Evolutionary conservation across 2,797 vertebrate genomes (phyloP).

Genomic region (Sternarchorhynchus goeldii): DNA sequence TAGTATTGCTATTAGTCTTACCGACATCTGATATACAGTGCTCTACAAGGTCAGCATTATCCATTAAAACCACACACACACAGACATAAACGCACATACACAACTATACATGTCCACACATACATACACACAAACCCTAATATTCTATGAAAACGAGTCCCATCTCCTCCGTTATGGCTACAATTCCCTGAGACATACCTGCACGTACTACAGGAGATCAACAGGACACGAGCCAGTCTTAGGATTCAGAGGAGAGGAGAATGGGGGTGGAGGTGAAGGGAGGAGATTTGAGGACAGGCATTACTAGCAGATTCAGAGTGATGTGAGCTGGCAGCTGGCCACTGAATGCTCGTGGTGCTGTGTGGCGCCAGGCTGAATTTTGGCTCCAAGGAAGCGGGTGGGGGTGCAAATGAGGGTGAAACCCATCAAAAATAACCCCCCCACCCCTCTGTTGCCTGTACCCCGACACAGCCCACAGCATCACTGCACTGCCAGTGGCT

Average conservation of each 20-base stretch:
- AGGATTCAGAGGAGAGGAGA: conserved; percentile 1
- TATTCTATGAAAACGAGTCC: conserved; percentile 5
- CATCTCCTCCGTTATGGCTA: conserved; percentile 28
- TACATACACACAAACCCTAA: conserved; percentile 18
- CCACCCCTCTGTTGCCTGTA: neutral
- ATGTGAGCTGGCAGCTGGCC: conserved; percentile 53
- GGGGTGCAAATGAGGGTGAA: conserved; percentile 30
- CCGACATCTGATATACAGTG: conserved; percentile 4
- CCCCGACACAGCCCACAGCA: conserved; percentile 25
- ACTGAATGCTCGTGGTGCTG: conserved; percentile 45
- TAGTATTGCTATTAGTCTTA: neutral
- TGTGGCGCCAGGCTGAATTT: conserved; percentile 56
- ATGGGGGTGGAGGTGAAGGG: neutral
- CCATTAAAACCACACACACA: conserved; percentile 7
- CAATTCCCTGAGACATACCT: conserved; percentile 38
- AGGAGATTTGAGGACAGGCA: conserved; percentile 24
- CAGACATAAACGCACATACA: conserved; percentile 14
- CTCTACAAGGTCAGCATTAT: neutral
- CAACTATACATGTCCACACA: neutral
- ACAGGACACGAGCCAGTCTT: conserved; percentile 13
- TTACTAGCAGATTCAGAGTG: conserved; percentile 39
- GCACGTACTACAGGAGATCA: conserved; percentile 32
- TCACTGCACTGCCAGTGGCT: conserved; percentile 35
- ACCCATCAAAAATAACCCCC: conserved; percentile 49
- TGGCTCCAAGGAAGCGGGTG: conserved; percentile 32